Evolutionary conservation across 2,113 vertebrate species (phyloP), one percentile per base, ranked within the genome.

Genomic region (Coregonus clupeaformis): DNA sequence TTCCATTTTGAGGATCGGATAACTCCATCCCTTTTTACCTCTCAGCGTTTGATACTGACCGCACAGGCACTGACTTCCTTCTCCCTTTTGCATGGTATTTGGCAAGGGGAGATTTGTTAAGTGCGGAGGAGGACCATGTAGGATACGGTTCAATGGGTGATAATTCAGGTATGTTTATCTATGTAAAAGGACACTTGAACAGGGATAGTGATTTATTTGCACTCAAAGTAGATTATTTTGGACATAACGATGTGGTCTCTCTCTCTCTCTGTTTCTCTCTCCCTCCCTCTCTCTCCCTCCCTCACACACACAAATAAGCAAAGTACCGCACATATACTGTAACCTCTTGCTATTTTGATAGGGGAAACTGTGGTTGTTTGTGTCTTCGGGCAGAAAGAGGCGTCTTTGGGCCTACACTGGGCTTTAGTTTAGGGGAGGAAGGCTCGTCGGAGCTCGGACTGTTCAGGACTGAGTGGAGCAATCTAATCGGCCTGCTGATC

Each of bases 401-500:
- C 57, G 57, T 73, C 36, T 76, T 12, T 5, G 30, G 68, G 70
- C 7, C 27, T 68, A 62, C 30, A 36, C 76, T 76, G n/a, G n/a
- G n/a, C n/a, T n/a, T 11, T 6, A 49, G 63, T 25, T 73, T 64
- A 13, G 64, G 76, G 66, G 3, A 49, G 47, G 11, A 49, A 9
- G 68, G 24, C 65, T 78, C 47, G 7, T 22, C 59, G n/a, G 6
- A 6, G 47, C 36, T 24, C 80, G 18, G 49, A 55, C 49, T 55
- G 49, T 36, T 42, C 36, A 9, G 9, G 36, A 42, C 68, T 65
- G 47, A 52, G 80, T 83, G 77, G 57, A 72, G 30, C 69, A 87
- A 72, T 82, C 85, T 68, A 80, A 77, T 85, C 83, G 14, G 68
- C 80, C 77, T 71, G 45, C 77, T 69, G 62, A 76, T 84, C 75